phyloP scores from a whole-genome alignment of 2,888 invertebrate species.

The Xestia sexstrigata region DNA sequence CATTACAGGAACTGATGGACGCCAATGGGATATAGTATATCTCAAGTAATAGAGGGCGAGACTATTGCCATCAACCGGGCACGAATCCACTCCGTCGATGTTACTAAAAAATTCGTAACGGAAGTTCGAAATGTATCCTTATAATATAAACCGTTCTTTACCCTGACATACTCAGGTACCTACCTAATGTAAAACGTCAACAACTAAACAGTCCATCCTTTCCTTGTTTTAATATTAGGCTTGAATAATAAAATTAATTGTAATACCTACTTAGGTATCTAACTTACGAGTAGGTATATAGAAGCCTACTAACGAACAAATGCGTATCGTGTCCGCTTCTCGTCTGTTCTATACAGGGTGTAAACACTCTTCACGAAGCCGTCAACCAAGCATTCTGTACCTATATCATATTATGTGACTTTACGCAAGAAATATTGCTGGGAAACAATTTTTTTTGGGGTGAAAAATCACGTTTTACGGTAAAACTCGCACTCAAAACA shows the following conservation, averaged over 20 bases:
- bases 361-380: too few species aligned
- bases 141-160: background rate
- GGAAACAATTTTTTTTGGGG: too few species aligned
- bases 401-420: too few species aligned
- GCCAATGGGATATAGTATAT: too few species aligned
- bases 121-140: background rate
- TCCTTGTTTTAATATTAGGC: background rate
- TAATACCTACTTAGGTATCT: background rate
- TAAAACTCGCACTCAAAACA: too few species aligned
- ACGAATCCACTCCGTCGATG: background rate
- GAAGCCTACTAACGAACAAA: background rate
- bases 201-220: background rate
- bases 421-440: too few species aligned
- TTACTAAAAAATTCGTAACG: background rate
- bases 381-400: too few species aligned
- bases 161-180: background rate
- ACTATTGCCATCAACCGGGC: background rate
- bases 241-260: background rate
- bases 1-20: too few species aligned
- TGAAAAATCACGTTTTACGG: too few species aligned
- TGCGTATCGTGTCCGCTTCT: background rate
- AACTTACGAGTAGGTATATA: background rate
- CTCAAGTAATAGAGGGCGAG: background rate
- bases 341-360: too few species aligned
- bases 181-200: background rate